phyloP scores from a whole-genome alignment of 2,113 vertebrate genomes.

The Capreolus pygargus region DNA sequence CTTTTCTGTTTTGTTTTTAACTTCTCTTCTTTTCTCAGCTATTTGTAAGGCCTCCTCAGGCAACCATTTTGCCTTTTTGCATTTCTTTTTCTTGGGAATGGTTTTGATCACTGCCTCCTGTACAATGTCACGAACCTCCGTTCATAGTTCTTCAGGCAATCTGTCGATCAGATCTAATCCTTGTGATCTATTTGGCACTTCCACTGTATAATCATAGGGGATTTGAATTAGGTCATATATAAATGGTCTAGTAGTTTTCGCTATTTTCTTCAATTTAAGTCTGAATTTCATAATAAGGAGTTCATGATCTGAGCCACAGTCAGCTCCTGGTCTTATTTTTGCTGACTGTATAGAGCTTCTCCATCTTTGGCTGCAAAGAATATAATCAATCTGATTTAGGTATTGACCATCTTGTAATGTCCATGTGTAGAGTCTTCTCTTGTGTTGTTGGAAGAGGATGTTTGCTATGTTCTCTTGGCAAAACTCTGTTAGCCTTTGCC shows the following conservation, averaged over 20 bases:
- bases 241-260: background rate
- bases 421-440: background rate
- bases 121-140: background rate
- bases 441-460: background rate
- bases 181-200: background rate
- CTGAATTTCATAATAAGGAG: background rate
- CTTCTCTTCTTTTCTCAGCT: background rate
- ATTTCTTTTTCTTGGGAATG: background rate
- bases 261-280: background rate
- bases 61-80: background rate
- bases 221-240: background rate
- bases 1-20: background rate
- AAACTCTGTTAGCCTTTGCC: background rate
- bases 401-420: background rate
- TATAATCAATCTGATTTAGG: background rate
- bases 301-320: background rate
- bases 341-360: background rate
- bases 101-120: background rate
- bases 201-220: background rate
- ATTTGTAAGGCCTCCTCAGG: background rate
- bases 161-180: background rate
- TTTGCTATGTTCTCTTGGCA: background rate
- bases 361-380: background rate
- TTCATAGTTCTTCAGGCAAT: background rate
- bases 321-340: background rate